Conservation (phyloP, 2,113 vertebrate genomes). For the Phylloscopus trochilus region DNA sequence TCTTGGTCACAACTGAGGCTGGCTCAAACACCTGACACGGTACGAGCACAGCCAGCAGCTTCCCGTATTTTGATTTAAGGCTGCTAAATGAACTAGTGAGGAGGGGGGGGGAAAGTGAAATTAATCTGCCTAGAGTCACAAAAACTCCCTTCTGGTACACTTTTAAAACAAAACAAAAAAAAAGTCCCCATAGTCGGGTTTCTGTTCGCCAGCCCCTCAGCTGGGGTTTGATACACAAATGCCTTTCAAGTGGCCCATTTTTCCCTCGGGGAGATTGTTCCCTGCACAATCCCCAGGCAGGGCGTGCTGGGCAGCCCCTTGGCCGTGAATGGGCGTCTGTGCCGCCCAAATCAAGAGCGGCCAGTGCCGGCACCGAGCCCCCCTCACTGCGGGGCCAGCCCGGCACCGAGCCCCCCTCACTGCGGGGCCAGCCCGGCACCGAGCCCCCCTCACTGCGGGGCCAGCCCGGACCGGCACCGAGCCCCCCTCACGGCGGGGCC, state of each 20-base stretch:
- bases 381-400: no score
- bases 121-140: background rate
- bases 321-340: background rate
- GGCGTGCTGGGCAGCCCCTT: background rate
- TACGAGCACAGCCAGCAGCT: background rate
- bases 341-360: background rate
- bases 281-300: background rate
- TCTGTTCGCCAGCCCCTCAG: background rate
- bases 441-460: no score
- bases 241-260: background rate
- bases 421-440: no score
- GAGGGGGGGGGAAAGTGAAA: background rate
- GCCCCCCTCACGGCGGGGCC: no score
- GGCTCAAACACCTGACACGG: background rate
- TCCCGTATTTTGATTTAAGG: background rate
- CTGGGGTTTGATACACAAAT: background rate
- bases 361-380: background rate
- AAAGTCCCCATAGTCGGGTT: background rate
- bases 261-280: background rate
- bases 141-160: background rate
- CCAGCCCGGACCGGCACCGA: no score
- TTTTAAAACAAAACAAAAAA: background rate
- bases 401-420: no score
- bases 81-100: background rate
- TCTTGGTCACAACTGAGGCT: background rate